Conservation (phyloP, 2,113 vertebrate genomes). For the Mesitornis unicolor region DNA sequence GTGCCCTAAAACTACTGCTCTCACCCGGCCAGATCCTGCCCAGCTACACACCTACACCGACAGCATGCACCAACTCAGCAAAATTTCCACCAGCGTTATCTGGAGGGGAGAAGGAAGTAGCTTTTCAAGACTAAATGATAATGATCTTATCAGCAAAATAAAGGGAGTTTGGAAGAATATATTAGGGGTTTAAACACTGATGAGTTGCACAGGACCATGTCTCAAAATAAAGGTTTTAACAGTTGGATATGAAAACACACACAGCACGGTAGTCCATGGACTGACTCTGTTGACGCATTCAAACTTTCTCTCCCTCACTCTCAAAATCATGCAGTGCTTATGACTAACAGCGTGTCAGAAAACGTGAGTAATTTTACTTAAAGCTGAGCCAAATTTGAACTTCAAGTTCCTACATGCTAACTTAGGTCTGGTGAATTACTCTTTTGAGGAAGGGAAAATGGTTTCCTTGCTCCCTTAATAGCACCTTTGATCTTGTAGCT, state of each 20-base stretch:
- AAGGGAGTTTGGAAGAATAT: not conserved
- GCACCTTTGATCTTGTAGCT: not conserved
- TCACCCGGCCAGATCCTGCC: not conserved
- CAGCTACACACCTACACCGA: not conserved
- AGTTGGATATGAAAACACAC: not conserved
- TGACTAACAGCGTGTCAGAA: not conserved
- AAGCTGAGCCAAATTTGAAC: not conserved
- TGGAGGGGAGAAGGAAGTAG: not conserved
- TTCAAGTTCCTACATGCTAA: not conserved
- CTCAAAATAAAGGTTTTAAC: not conserved
- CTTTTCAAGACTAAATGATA: not conserved
- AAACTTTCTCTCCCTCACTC: not conserved
- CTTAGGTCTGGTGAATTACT: not conserved
- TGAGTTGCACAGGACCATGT: not conserved
- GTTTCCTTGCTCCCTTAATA: not conserved
- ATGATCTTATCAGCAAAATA: not conserved
- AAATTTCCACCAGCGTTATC: not conserved
- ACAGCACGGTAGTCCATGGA: not conserved
- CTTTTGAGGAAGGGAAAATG: not conserved
- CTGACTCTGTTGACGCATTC: not conserved
- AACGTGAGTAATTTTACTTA: not conserved
- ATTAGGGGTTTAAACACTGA: not conserved
- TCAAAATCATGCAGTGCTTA: rapidly evolving
- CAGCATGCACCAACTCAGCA: not conserved
- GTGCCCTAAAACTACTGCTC: not conserved